Conservation (phyloP, 30 jellyfish, hydroid and myxozoan genomes). For the Hydractinia echinata region DNA sequence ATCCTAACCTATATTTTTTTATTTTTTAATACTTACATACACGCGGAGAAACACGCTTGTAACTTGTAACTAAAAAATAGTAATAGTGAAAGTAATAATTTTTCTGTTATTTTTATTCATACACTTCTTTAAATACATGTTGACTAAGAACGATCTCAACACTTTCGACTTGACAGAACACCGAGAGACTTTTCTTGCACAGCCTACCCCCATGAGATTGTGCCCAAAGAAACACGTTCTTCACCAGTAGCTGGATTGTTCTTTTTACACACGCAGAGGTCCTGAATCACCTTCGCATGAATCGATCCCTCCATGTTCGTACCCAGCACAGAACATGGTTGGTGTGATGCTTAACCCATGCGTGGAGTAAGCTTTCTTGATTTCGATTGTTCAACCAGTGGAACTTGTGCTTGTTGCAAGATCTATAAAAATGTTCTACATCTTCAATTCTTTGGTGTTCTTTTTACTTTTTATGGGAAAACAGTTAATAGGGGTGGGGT, state of each 20-base stretch:
- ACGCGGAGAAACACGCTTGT: too few relatives aligned
- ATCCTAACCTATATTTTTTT: too few relatives aligned
- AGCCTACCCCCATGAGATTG: slow-evolving; percentile 99
- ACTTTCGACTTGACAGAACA: slow-evolving; percentile 71
- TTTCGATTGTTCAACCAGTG: slow-evolving; percentile 46
- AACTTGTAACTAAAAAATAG: too few relatives aligned
- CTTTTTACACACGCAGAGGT: slow-evolving; percentile 82
- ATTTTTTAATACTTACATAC: too few relatives aligned
- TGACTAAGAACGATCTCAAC: slow-evolving; percentile 82
- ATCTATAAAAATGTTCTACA: slow-evolving; percentile 37
- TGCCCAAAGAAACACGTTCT: slow-evolving; percentile 86
- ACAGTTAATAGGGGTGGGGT: too few relatives aligned
- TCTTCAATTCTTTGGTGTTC: too few relatives aligned
- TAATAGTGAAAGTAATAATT: too few relatives aligned
- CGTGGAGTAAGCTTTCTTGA: slow-evolving; percentile 44
- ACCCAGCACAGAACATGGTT: slow-evolving; percentile 91
- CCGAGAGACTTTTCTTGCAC: slow-evolving; percentile 80
- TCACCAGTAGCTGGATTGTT: slow-evolving; percentile 17
- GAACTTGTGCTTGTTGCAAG: slow-evolving; percentile 94
- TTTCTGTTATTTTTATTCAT: neutral
- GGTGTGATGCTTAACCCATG: slow-evolving; percentile 37
- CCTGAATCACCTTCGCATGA: slow-evolving; percentile 98
- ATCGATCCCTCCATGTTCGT: slow-evolving; percentile 81
- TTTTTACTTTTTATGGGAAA: too few relatives aligned
- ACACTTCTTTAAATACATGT: slow-evolving; percentile 49